Evolutionary conservation across 2,888 invertebrate genomes (phyloP).

Genomic region (Macrosiphum euphorbiae): DNA sequence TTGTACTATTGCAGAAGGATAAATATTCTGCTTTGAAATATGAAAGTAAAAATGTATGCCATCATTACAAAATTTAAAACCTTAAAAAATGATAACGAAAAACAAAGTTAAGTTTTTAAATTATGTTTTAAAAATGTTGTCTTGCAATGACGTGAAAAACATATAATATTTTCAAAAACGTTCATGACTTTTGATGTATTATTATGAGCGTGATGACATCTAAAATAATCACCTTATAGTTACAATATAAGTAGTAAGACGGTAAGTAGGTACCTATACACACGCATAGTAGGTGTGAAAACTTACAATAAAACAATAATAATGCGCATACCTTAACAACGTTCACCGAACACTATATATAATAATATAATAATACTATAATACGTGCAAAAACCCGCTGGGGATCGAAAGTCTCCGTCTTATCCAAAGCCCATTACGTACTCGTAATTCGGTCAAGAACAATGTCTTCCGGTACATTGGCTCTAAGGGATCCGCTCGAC

Average conservation of each 20-base stretch:
- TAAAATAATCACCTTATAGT: background rate
- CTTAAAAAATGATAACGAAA: background rate
- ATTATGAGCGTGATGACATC: background rate
- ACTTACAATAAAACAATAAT: background rate
- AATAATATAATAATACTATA: background rate
- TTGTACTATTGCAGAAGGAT: background rate
- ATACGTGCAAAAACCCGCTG: background rate
- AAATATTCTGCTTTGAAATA: background rate
- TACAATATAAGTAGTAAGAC: background rate
- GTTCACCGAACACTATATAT: background rate
- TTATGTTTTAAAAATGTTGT: background rate
- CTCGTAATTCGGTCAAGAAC: constrained; percentile 59
- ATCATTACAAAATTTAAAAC: background rate
- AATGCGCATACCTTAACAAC: background rate
- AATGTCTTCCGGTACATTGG: constrained; percentile 59
- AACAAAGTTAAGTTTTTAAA: background rate
- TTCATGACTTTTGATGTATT: background rate
- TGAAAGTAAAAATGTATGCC: background rate
- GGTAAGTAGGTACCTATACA: background rate
- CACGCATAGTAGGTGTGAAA: background rate
- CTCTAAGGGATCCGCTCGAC: background rate
- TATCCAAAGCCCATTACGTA: constrained; percentile 23
- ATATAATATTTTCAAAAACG: background rate
- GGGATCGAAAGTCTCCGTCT: constrained; percentile 30
- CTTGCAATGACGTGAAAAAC: background rate